Conservation (phyloP, 1,140 invertebrate species). For the Drosophila chauvacae region DNA sequence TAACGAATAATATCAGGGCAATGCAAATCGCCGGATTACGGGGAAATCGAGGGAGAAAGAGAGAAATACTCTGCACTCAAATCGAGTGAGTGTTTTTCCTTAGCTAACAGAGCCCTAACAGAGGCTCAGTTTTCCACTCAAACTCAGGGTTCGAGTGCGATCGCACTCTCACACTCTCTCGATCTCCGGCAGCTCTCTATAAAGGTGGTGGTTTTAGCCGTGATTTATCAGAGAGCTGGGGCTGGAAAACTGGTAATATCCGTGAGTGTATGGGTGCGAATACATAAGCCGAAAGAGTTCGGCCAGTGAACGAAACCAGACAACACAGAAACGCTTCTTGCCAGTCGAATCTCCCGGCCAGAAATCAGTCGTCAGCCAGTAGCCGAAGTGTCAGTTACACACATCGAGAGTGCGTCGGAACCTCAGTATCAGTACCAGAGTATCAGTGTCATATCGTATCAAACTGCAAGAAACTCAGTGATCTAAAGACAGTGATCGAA, state of each 20-base stretch:
- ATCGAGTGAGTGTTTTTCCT: conserved; percentile 17
- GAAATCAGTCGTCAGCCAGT: conserved; percentile 83
- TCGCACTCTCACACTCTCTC: conserved; percentile 14
- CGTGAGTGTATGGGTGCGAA: conserved; percentile 24
- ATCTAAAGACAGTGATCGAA: conserved; percentile 25
- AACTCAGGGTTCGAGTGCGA: conserved; percentile 19
- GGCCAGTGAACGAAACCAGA: conserved; percentile 55
- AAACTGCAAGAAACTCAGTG: conserved; percentile 35
- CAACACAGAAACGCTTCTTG: conserved; percentile 80
- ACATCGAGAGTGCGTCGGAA: conserved; percentile 49
- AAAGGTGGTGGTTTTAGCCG: conserved; percentile 45
- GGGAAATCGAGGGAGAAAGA: conserved; percentile 16
- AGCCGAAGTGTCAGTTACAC: conserved; percentile 81
- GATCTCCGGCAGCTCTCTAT: conserved; percentile 6
- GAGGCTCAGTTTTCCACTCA: conserved; percentile 15
- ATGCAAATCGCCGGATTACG: conserved; percentile 60
- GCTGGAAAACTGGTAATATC: conserved; percentile 47
- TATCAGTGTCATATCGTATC: conserved; percentile 17
- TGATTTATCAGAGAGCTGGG: conserved; percentile 66
- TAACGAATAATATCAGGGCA: conserved; percentile 82
- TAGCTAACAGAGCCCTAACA: conserved; percentile 44
- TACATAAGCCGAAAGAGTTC: conserved; percentile 60
- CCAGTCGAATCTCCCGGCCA: conserved; percentile 65
- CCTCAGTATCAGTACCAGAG: not conserved
- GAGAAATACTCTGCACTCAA: not conserved